Percentiles rank a stretch among this genome's conserved stretches.
Conservation (phyloP, 2,888 invertebrate genomes). For the Drosophila gaucha region DNA sequence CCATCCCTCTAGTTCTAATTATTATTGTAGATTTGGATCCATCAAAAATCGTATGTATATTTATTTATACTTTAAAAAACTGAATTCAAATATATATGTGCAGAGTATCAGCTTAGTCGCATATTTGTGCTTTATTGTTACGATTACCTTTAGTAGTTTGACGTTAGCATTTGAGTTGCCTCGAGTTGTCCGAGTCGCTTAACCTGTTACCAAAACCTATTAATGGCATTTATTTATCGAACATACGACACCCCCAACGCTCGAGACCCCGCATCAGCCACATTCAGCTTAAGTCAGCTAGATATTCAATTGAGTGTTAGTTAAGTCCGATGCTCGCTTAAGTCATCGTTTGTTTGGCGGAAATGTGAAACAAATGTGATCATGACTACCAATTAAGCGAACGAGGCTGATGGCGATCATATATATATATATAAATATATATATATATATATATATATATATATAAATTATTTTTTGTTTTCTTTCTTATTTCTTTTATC, state of each 20-base stretch:
- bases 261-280: not conserved
- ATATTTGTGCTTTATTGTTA: conserved; percentile 18
- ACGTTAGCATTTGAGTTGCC: conserved; percentile 45
- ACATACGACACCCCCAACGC: conserved; percentile 9
- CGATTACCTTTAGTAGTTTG: conserved; percentile 45
- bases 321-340: conserved; percentile 7
- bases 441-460: not conserved
- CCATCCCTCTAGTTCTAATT: too few species aligned
- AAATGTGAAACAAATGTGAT: conserved; percentile 55
- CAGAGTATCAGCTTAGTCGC: conserved; percentile 5
- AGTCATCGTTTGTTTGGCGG: conserved; percentile 30
- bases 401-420: conserved; percentile 33
- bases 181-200: conserved; percentile 30
- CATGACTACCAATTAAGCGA: conserved; percentile 54
- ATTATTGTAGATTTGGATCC: too few species aligned
- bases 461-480: too few species aligned
- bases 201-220: conserved; percentile 63
- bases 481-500: too few species aligned
- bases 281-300: conserved; percentile 5
- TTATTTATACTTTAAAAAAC: too few species aligned
- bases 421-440: not conserved
- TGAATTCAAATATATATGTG: not conserved
- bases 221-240: conserved; percentile 41
- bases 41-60: too few species aligned
- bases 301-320: conserved; percentile 31